phyloP scores from a whole-genome alignment of 2,113 vertebrate genomes.

The Perca flavescens region DNA sequence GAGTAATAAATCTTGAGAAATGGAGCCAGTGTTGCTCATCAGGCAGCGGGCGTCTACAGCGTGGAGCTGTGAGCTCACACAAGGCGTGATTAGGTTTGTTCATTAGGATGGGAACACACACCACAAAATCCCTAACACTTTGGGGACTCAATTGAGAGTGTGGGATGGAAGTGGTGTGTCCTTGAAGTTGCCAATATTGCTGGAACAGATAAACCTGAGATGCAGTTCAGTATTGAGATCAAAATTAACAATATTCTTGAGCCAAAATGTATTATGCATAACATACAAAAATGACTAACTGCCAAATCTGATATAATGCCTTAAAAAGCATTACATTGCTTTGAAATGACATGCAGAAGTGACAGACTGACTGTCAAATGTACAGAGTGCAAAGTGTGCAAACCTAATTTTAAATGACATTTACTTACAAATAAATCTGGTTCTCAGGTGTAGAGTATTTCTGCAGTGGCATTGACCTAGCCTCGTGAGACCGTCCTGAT shows the following conservation, averaged over 20 bases:
- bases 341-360: constrained; percentile 5
- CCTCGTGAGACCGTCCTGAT: too few relatives aligned
- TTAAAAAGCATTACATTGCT: background rate
- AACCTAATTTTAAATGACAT: constrained; percentile 14
- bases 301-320: background rate
- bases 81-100: constrained; percentile 28
- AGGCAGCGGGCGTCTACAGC: constrained; percentile 21
- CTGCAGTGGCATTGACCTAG: constrained; percentile 34
- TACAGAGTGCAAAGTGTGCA: background rate
- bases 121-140: constrained; percentile 44
- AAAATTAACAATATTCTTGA: background rate
- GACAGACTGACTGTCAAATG: background rate
- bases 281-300: background rate
- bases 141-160: constrained; percentile 17
- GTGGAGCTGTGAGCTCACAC: constrained; percentile 21
- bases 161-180: constrained; percentile 26
- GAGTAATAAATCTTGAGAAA: constrained; percentile 54
- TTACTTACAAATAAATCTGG: background rate
- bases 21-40: constrained; percentile 57
- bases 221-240: background rate
- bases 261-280: background rate
- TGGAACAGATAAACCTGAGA: constrained; percentile 20
- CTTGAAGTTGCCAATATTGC: constrained; percentile 46
- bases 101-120: constrained; percentile 24
- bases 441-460: constrained; percentile 1